Conservation (phyloP, 2,113 vertebrate genomes). For the Corythornis vintsioides region DNA sequence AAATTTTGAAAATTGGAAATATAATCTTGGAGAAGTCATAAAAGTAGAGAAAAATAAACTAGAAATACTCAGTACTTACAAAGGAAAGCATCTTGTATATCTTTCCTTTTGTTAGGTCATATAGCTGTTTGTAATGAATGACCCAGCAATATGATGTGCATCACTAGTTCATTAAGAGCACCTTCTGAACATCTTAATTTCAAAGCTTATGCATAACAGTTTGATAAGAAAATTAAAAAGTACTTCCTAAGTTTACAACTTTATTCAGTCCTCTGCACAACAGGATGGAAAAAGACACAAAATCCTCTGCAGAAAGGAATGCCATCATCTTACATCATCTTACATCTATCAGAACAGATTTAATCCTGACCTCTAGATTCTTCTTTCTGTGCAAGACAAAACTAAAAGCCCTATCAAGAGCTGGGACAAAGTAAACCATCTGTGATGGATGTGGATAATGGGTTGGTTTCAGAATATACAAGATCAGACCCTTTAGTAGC, state of each 20-base stretch:
- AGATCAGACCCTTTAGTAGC: neutral
- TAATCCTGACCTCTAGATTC: too few species aligned
- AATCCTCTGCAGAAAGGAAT: neutral
- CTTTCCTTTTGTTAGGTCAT: neutral
- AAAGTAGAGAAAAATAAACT: neutral
- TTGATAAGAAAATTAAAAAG: neutral
- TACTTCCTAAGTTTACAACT: neutral
- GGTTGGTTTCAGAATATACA: neutral
- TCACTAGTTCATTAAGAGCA: neutral
- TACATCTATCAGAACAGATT: neutral
- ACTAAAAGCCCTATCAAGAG: neutral
- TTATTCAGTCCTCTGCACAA: neutral
- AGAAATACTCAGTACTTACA: neutral
- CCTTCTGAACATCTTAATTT: neutral
- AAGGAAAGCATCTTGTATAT: neutral
- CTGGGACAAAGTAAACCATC: neutral
- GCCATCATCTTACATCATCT: neutral
- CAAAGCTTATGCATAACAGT: neutral
- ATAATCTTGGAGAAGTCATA: neutral
- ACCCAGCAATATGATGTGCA: neutral
- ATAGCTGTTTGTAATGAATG: neutral
- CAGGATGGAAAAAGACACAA: neutral
- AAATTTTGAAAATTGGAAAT: neutral
- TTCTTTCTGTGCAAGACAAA: neutral
- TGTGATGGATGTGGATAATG: neutral